These are phyloP conservation scores for Epizoanthus ramosus DNA, from an alignment of 92 coral and sea anemone species.

Conservation along the genomic window DNA sequence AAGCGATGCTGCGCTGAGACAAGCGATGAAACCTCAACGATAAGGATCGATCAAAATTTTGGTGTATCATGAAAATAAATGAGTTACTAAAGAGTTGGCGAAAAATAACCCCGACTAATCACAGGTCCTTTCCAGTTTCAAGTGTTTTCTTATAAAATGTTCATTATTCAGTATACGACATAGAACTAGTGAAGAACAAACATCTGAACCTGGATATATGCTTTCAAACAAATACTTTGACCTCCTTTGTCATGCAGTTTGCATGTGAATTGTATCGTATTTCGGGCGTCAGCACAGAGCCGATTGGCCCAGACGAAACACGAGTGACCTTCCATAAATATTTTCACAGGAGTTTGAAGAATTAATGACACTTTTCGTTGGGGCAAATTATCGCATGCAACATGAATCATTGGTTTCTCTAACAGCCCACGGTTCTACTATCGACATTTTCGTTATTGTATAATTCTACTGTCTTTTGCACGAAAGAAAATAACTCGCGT, in stretches of 20 bases:
- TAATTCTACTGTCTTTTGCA: not conserved
- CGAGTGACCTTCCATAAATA: not conserved
- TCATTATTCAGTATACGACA: not conserved
- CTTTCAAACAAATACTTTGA: too few species aligned
- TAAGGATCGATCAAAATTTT: not conserved
- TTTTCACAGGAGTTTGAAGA: not conserved
- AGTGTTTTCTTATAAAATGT: not conserved
- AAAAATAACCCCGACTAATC: not conserved
- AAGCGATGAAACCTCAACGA: not conserved
- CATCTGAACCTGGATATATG: too few species aligned
- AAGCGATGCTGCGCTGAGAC: not conserved
- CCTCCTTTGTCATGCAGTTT: not conserved
- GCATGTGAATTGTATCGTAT: not conserved
- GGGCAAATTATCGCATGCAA: not conserved
- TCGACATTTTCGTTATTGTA: not conserved
- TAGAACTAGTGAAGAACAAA: too few species aligned
- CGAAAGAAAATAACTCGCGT: not conserved
- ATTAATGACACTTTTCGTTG: not conserved
- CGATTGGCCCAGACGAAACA: too few species aligned
- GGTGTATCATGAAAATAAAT: not conserved
- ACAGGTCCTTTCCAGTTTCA: not conserved
- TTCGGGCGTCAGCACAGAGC: too few species aligned
- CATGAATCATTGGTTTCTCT: not conserved
- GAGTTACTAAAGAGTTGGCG: not conserved
- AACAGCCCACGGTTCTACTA: not conserved